Conservation (phyloP, 2,888 invertebrate species). For the Cephus runcator region DNA sequence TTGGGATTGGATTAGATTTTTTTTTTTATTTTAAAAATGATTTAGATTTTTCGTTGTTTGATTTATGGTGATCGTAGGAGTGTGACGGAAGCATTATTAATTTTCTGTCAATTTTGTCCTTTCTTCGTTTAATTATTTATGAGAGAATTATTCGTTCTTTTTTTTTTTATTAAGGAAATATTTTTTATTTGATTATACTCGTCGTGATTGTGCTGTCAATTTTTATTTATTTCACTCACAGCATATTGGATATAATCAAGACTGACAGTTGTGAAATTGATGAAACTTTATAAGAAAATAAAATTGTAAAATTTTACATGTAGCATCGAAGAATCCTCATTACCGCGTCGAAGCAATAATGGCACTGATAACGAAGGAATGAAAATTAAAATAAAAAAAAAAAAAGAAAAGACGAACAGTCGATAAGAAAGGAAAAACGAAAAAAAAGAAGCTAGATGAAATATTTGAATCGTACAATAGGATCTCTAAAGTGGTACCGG, state of each 20-base stretch:
- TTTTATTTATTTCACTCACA: too few relatives aligned
- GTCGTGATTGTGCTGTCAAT: too few relatives aligned
- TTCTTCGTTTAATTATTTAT: conserved; percentile 6
- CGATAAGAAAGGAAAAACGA: background rate
- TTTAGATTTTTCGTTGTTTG: too few relatives aligned
- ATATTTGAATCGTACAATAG: background rate
- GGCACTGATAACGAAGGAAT: background rate
- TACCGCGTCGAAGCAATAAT: background rate
- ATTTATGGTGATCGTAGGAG: too few relatives aligned
- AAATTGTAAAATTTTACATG: too few relatives aligned
- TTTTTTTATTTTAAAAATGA: too few relatives aligned
- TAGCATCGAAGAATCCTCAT: background rate
- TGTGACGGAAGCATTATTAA: too few relatives aligned
- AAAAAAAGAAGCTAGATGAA: background rate
- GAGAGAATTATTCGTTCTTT: conserved; percentile 7
- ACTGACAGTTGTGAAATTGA: too few relatives aligned
- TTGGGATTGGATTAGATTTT: background rate
- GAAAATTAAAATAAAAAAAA: background rate
- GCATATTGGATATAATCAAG: too few relatives aligned
- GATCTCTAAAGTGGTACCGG: background rate
- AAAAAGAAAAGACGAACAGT: background rate
- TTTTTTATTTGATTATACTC: background rate
- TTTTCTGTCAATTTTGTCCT: background rate
- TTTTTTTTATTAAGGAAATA: conserved; percentile 3
- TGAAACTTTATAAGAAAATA: too few relatives aligned